phyloP scores from a whole-genome alignment of 1,140 invertebrate species.

The Drosophila oshimai region DNA sequence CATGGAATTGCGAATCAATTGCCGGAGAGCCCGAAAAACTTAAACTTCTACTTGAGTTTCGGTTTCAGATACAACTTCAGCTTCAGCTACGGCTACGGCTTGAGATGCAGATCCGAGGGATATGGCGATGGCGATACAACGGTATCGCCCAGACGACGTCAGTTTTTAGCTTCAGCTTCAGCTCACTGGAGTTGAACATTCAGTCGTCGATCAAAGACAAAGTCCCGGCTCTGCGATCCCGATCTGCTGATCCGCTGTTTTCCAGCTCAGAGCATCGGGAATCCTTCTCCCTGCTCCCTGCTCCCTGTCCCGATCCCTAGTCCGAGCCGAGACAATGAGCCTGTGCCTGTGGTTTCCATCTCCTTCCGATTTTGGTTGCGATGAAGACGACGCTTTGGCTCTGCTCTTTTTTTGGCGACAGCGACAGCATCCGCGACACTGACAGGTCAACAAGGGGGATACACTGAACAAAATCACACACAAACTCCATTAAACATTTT shows the following conservation, averaged over 20 bases:
- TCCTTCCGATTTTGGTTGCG: slow-evolving; percentile 27
- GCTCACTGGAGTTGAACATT: slow-evolving; percentile 55
- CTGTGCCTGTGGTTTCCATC: too few relatives aligned
- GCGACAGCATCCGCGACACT: slow-evolving; percentile 52
- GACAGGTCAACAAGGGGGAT: slow-evolving; percentile 32
- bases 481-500: not conserved
- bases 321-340: slow-evolving; percentile 39
- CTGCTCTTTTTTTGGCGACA: slow-evolving; percentile 56
- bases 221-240: slow-evolving; percentile 48
- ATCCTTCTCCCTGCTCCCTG: not conserved
- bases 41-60: not conserved
- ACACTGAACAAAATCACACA: not conserved
- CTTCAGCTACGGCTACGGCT: not conserved
- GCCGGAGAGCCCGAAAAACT: slow-evolving; percentile 21
- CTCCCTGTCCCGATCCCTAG: not conserved
- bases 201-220: slow-evolving; percentile 75
- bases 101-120: slow-evolving; percentile 22
- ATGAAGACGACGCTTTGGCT: slow-evolving; percentile 76
- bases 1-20: slow-evolving; percentile 79
- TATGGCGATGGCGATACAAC: slow-evolving; percentile 22
- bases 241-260: slow-evolving; percentile 32
- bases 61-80: slow-evolving; percentile 15
- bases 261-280: slow-evolving; percentile 34
- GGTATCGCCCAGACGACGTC: slow-evolving; percentile 21
- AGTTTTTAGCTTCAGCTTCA: slow-evolving; percentile 8